phyloP scores from a whole-genome alignment of 2,113 vertebrate genomes.

The Pseudonaja textilis region DNA sequence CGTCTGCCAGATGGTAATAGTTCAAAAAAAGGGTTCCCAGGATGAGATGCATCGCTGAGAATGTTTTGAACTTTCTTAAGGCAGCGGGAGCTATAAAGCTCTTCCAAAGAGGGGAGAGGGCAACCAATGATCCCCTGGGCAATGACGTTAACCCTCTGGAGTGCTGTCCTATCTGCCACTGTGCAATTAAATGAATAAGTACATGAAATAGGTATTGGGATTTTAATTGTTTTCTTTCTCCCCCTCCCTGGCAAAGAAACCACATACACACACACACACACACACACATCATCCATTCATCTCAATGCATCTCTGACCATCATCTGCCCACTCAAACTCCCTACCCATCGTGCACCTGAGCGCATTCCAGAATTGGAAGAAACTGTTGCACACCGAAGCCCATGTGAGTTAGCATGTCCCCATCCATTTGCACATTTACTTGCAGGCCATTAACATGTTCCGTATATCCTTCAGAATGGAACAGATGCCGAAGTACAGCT shows the following conservation, averaged over 20 bases:
- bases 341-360: background rate
- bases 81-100: too few relatives aligned
- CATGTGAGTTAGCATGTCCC: background rate
- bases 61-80: too few relatives aligned
- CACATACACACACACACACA: too few relatives aligned
- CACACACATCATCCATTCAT: too few relatives aligned
- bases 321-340: background rate
- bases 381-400: background rate
- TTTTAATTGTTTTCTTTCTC: background rate
- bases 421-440: slow-evolving; percentile 1
- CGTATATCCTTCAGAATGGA: slow-evolving; percentile 12
- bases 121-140: too few relatives aligned
- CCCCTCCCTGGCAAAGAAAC: background rate
- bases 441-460: background rate
- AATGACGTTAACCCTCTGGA: too few relatives aligned
- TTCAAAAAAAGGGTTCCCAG: too few relatives aligned
- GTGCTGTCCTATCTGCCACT: too few relatives aligned
- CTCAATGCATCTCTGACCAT: background rate
- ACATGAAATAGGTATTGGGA: background rate
- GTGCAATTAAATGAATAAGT: background rate
- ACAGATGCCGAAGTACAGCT: slow-evolving; percentile 29
- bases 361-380: background rate
- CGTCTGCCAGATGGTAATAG: too few relatives aligned
- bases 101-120: too few relatives aligned
- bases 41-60: too few relatives aligned